Conservation (phyloP, 2,888 invertebrate genomes). For the Drosophila infuscata region DNA sequence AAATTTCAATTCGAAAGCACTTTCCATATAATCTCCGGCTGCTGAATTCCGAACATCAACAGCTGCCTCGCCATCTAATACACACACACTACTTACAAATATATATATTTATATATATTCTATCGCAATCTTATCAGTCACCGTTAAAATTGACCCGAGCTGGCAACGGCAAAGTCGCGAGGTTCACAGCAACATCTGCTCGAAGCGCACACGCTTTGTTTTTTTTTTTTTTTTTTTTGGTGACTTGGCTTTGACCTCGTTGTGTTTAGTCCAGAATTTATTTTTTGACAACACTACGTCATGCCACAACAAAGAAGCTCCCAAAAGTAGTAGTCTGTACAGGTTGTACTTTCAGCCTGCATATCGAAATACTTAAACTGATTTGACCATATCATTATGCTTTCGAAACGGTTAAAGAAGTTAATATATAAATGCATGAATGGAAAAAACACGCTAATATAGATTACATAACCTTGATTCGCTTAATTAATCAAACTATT, state of each 20-base stretch:
- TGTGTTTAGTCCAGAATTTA: constrained; percentile 29
- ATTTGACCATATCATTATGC: neutral
- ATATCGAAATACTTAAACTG: neutral
- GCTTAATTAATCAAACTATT: neutral
- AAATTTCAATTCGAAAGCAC: constrained; percentile 45
- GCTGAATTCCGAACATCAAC: constrained; percentile 33
- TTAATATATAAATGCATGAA: neutral
- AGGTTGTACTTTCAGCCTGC: neutral
- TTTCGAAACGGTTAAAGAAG: neutral
- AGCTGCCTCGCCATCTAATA: constrained; percentile 42
- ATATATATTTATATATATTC: neutral
- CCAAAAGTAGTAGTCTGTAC: neutral
- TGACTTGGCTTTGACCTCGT: constrained; percentile 54
- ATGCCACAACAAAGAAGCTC: neutral
- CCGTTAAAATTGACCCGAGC: constrained; percentile 51
- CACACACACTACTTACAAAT: neutral
- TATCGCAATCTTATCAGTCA: constrained; percentile 65
- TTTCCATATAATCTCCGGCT: constrained; percentile 54
- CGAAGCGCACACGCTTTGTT: constrained; percentile 38
- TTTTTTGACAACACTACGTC: constrained; percentile 23
- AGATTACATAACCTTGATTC: neutral
- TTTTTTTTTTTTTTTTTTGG: constrained; percentile 15
- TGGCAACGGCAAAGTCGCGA: constrained; percentile 14
- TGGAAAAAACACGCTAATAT: neutral
- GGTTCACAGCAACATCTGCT: constrained; percentile 60